A percentile compares a stretch with the other conserved stretches of the same genome.
These are phyloP conservation scores for Mylabris phalerata DNA, from an alignment of 1,140 invertebrate species.

Conservation along the genomic window DNA sequence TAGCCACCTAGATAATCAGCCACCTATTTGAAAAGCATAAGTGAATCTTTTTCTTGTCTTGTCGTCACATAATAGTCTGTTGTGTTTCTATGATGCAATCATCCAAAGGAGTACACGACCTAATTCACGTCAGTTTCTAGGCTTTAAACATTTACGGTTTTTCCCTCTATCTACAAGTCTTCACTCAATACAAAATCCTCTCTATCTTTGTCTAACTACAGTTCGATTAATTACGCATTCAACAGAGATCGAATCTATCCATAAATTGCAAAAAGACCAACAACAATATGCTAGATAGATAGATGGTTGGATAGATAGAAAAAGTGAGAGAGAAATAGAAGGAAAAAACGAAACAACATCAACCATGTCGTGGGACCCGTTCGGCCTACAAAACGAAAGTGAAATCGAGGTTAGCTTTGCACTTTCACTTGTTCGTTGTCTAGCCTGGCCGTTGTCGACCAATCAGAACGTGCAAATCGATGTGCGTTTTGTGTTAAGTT, in stretches of 20 bases:
- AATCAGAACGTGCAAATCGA: conserved; percentile 30
- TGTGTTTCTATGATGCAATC: conserved; percentile 31
- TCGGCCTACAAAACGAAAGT: conserved; percentile 45
- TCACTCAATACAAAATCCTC: conserved; percentile 2
- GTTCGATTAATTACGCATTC: neutral
- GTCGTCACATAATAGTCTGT: conserved; percentile 35
- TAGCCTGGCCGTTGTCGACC: conserved; percentile 36
- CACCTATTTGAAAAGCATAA: neutral
- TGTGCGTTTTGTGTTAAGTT: conserved; percentile 32
- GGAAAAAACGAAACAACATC: conserved; percentile 11
- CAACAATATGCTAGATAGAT: neutral
- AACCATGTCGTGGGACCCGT: conserved; percentile 40
- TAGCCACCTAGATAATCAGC: too few species aligned
- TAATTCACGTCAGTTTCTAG: conserved; percentile 41
- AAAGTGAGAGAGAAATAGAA: neutral
- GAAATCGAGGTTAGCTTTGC: conserved; percentile 44
- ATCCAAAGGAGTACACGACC: conserved; percentile 41
- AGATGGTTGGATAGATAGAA: neutral
- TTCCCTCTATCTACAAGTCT: conserved; percentile 13
- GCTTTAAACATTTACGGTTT: conserved; percentile 24
- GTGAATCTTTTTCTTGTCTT: conserved; percentile 8
- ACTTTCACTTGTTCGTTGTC: conserved; percentile 43
- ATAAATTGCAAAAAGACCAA: conserved; percentile 24
- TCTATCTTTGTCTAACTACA: conserved; percentile 14
- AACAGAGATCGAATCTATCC: conserved; percentile 24